Evolutionary conservation across 1,140 invertebrate species (phyloP), one percentile per base, ranked within the genome.

Genomic region (Ladona fulva): DNA sequence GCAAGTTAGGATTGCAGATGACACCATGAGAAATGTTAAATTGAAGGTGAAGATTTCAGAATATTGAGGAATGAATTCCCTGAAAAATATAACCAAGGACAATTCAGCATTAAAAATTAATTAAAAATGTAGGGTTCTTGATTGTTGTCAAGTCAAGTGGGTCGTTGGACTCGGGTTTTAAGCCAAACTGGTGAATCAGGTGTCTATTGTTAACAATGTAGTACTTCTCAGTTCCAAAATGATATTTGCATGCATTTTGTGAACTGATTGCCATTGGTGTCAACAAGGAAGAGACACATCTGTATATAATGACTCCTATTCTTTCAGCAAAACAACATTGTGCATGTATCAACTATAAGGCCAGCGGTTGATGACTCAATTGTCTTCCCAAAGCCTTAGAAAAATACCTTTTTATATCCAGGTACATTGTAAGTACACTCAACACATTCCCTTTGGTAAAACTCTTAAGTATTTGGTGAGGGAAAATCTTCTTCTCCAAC

Each of bases 331-430:
- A 42, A 75, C 12, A 16, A 44, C 24, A 75, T 66, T 29, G 74
- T n/a, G 74, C 59, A 7, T 37, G 37, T 81, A 82, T 74, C 80
- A 80, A 24, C 83, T 82, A 76, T 44, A 25, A 77, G n/a, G 77
- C 78, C 82, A 42, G 76, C 76, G 80, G 80, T 82, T 80, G 81
- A 81, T 77, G 82, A 83, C 78, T 82, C 83, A 80, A 82, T 83
- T 81, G 80, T 83, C 78, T 84, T 83, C 80, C 83, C 83, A 75
- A 79, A 80, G 76, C 82, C 80, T 80, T 83, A 84, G 83, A 81
- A 24, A 44, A 24, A 66, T 22, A 42, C 59, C 25, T 24, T 37
- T 16, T 76, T 24, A 42, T 42, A 12, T 7, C 37, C 5, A 25
- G 76, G 74, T 76, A 22, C 22, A 42, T 25, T 37, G 42, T 25